Evolutionary conservation across 1,140 invertebrate species (phyloP).

Genomic region (Leptopilina boulardi): DNA sequence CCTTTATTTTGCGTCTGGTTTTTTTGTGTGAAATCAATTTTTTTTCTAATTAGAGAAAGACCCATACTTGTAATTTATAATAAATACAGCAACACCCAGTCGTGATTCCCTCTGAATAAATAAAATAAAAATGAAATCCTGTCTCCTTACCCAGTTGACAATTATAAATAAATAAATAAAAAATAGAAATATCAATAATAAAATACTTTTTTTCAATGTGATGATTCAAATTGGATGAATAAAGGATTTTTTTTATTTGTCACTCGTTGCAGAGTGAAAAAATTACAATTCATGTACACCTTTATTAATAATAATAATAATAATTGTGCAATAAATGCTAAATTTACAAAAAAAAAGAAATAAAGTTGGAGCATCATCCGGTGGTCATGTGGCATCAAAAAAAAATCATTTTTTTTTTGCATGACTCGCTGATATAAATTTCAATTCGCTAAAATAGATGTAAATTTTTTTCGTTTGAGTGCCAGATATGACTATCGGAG

Average conservation of each 20-base stretch:
- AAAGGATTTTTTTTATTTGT: slow-evolving; percentile 65
- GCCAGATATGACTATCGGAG: slow-evolving; percentile 73
- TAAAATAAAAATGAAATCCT: slow-evolving; percentile 70
- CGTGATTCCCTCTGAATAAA: slow-evolving; percentile 66
- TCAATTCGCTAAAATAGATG: slow-evolving; percentile 36
- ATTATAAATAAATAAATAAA: slow-evolving; percentile 55
- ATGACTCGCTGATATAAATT: slow-evolving; percentile 41
- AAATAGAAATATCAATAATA: slow-evolving; percentile 26
- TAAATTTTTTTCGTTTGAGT: slow-evolving; percentile 58
- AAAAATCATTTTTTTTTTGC: slow-evolving; percentile 51
- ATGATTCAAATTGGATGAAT: slow-evolving; percentile 46
- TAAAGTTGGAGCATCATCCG: slow-evolving; percentile 66
- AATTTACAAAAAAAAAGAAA: slow-evolving; percentile 63
- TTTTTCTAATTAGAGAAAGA: not conserved
- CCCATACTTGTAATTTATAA: slow-evolving; percentile 47
- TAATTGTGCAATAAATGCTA: slow-evolving; percentile 71
- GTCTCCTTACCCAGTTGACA: slow-evolving; percentile 66
- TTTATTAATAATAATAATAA: slow-evolving; percentile 65
- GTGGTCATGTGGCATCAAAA: slow-evolving; percentile 72
- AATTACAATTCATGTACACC: slow-evolving; percentile 62
- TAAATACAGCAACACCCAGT: slow-evolving; percentile 61
- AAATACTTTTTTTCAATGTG: slow-evolving; percentile 40
- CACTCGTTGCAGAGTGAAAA: slow-evolving; percentile 53
- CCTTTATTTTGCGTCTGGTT: not conserved
- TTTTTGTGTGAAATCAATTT: not conserved